phyloP scores from a whole-genome alignment of 2,888 invertebrate species.

The Cybosia mesomella region DNA sequence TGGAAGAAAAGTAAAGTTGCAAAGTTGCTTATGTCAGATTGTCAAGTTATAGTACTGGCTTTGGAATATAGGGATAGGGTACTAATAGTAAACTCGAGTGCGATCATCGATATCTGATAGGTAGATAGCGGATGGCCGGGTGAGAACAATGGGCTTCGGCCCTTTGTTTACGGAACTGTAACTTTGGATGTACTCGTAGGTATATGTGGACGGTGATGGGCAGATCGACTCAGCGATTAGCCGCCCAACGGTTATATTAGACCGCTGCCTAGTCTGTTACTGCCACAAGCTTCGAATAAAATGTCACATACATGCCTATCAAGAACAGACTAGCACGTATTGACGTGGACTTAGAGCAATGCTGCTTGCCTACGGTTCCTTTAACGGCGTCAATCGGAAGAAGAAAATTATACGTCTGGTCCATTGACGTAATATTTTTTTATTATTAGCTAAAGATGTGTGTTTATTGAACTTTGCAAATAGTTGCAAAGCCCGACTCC shows the following conservation, averaged over 20 bases:
- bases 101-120: conserved; percentile 5
- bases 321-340: not conserved
- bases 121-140: not conserved
- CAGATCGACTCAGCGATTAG: not conserved
- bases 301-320: not conserved
- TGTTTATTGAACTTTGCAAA: not conserved
- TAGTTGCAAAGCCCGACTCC: too few species aligned
- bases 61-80: not conserved
- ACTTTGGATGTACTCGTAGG: not conserved
- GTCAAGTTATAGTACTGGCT: not conserved
- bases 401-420: not conserved
- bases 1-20: not conserved
- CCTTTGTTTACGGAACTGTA: conserved; percentile 15
- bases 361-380: not conserved
- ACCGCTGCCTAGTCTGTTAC: not conserved
- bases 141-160: conserved; percentile 5
- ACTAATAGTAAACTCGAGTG: not conserved
- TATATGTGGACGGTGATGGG: not conserved
- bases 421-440: not conserved
- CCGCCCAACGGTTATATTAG: not conserved
- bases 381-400: not conserved
- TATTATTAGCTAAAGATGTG: not conserved
- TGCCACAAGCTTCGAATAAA: too few species aligned
- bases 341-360: not conserved
- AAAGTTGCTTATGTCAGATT: not conserved